These are phyloP conservation scores for Nothocercus julius DNA, from an alignment of 2,113 vertebrate genomes.

Conservation along the genomic window DNA sequence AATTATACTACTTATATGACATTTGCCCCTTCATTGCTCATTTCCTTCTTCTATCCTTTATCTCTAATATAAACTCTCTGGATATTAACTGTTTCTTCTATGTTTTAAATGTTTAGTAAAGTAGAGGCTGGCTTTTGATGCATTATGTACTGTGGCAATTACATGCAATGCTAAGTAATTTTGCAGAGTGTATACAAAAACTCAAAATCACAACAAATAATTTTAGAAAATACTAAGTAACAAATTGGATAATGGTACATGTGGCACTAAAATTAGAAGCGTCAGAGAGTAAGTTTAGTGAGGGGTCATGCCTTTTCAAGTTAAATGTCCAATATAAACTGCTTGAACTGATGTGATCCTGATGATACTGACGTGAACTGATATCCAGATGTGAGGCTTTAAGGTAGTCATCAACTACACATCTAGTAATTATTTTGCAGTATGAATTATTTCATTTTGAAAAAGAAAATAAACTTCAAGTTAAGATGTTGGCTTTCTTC, in stretches of 20 bases:
- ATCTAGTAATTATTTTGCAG: not conserved
- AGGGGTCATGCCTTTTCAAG: not conserved
- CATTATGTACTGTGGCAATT: not conserved
- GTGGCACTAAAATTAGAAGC: not conserved
- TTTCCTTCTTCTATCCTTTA: not conserved
- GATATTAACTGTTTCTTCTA: rapidly evolving
- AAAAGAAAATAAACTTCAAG: not conserved
- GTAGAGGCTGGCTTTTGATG: not conserved
- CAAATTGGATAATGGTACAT: not conserved
- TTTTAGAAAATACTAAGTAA: not conserved
- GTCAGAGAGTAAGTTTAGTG: not conserved
- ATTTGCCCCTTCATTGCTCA: not conserved
- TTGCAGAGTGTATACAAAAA: not conserved
- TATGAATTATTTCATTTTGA: not conserved
- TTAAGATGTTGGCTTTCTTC: not conserved
- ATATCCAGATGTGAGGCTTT: not conserved
- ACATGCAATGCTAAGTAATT: not conserved
- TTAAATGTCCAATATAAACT: not conserved
- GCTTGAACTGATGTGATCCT: not conserved
- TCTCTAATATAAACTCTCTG: not conserved
- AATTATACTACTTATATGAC: not conserved
- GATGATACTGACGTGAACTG: no score
- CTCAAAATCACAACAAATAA: not conserved
- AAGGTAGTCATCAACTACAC: not conserved
- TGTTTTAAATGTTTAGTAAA: not conserved